These are phyloP conservation scores for Cosmorhoe ocellata DNA, from an alignment of 2,888 invertebrate species.

Conservation along the genomic window DNA sequence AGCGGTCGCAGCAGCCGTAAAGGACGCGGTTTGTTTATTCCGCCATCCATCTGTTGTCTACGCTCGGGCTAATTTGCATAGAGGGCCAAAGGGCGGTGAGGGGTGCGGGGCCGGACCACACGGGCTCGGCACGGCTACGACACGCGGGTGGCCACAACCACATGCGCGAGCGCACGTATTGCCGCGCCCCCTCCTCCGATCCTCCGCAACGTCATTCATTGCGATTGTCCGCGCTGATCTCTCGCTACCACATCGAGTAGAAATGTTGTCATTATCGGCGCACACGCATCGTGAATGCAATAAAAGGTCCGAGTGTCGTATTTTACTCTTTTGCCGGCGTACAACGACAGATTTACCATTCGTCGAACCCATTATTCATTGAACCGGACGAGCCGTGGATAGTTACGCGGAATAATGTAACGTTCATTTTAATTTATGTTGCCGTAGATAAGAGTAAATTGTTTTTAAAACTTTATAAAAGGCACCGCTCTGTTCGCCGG, in stretches of 20 bases:
- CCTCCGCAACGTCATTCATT: slow-evolving; percentile 76
- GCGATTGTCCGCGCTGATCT: slow-evolving; percentile 76
- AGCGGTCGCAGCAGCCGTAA: slow-evolving; percentile 54
- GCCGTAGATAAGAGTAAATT: slow-evolving; percentile 37
- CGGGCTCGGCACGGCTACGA: slow-evolving; percentile 76
- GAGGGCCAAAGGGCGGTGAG: slow-evolving; percentile 59
- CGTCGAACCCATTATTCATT: slow-evolving; percentile 35
- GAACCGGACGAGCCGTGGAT: slow-evolving; percentile 31
- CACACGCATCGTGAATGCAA: slow-evolving; percentile 71
- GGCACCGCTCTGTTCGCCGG: slow-evolving; percentile 41
- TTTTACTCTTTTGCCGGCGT: slow-evolving; percentile 49
- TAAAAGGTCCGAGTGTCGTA: slow-evolving; percentile 59
- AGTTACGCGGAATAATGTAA: slow-evolving; percentile 49
- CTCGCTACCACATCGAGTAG: slow-evolving; percentile 73
- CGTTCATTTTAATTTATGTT: slow-evolving; percentile 32
- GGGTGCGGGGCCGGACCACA: slow-evolving; percentile 75
- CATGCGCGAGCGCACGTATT: slow-evolving; percentile 73
- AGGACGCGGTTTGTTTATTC: slow-evolving; percentile 80
- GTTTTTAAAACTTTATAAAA: slow-evolving; percentile 43
- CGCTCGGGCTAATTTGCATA: slow-evolving; percentile 81
- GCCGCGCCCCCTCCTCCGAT: slow-evolving; percentile 53
- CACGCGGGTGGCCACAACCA: slow-evolving; percentile 80
- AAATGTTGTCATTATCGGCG: slow-evolving; percentile 77
- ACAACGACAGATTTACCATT: slow-evolving; percentile 58
- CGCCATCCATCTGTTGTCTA: slow-evolving; percentile 82